phyloP scores from a whole-genome alignment of 2,888 invertebrate species.

The Leptopilina syphax region DNA sequence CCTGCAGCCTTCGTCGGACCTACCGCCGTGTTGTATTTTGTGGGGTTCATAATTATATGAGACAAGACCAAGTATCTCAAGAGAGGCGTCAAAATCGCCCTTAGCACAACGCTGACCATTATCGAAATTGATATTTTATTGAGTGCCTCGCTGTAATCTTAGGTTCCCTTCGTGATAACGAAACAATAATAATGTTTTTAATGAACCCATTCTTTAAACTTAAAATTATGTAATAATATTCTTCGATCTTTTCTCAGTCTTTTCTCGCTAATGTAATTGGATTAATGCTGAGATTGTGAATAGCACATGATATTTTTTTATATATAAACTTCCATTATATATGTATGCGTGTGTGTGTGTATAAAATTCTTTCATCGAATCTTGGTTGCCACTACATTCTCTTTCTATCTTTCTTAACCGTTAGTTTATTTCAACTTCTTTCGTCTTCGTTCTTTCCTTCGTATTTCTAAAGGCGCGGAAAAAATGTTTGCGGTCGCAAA shows the following conservation, averaged over 20 bases:
- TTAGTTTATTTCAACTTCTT: conserved; percentile 12
- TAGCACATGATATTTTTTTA: not conserved
- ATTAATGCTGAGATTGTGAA: not conserved
- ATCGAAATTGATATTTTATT: conserved; percentile 76
- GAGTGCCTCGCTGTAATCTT: conserved; percentile 62
- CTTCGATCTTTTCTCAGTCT: not conserved
- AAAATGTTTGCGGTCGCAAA: conserved; percentile 66
- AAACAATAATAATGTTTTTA: conserved; percentile 71
- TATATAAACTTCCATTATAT: not conserved
- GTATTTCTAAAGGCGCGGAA: conserved; percentile 59
- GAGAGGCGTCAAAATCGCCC: conserved; percentile 75
- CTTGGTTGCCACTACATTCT: conserved; percentile 20
- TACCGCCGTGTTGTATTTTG: conserved; percentile 74
- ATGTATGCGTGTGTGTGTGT: not conserved
- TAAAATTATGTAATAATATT: conserved; percentile 10
- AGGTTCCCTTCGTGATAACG: conserved; percentile 71
- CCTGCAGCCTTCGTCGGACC: conserved; percentile 63
- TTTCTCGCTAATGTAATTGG: too few relatives aligned
- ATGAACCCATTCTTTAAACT: conserved; percentile 52
- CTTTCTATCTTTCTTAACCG: conserved; percentile 18
- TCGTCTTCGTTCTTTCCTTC: conserved; percentile 23
- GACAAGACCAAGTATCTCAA: conserved; percentile 59
- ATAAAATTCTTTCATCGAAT: not conserved
- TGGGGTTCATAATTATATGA: conserved; percentile 74
- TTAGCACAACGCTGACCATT: conserved; percentile 64